These are phyloP conservation scores for Xestia c-nigrum DNA, from an alignment of 2,888 invertebrate genomes.

Conservation along the genomic window DNA sequence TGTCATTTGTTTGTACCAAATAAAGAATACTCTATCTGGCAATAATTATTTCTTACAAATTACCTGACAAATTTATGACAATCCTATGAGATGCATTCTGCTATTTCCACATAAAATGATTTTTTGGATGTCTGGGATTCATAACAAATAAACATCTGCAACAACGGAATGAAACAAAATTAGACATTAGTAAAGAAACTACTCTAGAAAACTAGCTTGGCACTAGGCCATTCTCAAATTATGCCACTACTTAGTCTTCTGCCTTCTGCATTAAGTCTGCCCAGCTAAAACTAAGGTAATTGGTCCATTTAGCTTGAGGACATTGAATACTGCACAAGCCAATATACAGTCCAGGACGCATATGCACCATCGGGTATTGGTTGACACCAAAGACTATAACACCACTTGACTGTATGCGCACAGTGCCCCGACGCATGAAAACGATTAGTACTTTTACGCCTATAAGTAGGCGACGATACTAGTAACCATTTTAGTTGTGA, in stretches of 20 bases:
- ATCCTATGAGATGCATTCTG: neutral
- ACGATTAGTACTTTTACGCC: no score
- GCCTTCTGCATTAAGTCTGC: neutral
- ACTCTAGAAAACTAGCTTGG: neutral
- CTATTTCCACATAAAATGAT: neutral
- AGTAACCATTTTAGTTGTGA: no score
- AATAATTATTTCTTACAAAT: conserved; percentile 1
- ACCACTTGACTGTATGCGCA: no score
- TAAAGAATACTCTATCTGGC: neutral
- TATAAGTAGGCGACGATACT: no score
- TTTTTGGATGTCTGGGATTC: neutral
- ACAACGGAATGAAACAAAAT: neutral
- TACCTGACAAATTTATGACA: neutral
- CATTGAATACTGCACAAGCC: neutral
- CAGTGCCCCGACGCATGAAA: no score
- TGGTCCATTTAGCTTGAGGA: neutral
- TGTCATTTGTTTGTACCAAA: neutral
- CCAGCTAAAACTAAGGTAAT: neutral
- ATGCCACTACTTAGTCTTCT: neutral
- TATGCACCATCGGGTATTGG: neutral
- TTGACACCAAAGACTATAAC: no score
- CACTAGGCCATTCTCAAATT: neutral
- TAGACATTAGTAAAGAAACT: neutral
- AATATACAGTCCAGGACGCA: neutral
- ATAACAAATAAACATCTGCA: neutral